phyloP scores from a whole-genome alignment of 2,888 invertebrate species.

The Lamellibrachia columna region DNA sequence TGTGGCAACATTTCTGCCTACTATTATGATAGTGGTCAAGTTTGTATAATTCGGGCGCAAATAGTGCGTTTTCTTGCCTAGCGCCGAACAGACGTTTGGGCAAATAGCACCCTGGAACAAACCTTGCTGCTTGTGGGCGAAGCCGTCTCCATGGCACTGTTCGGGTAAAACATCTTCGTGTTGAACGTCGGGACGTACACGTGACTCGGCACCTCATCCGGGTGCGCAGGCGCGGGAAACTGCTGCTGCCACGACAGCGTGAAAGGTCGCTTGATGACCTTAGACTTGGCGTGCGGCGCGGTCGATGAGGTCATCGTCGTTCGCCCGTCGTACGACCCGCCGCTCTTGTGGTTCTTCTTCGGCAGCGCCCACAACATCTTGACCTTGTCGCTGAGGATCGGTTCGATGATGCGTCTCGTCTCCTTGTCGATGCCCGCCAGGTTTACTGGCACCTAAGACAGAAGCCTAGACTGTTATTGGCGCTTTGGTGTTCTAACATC shows the following conservation, averaged over 20 bases:
- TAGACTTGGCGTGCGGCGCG: not conserved
- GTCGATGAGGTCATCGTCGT: not conserved
- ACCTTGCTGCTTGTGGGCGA: not conserved
- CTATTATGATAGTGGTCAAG: too few relatives aligned
- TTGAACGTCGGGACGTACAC: constrained; percentile 6
- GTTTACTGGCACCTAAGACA: not conserved
- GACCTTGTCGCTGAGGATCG: not conserved
- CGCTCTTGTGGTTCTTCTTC: not conserved
- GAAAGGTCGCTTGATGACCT: not conserved
- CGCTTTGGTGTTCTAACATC: too few relatives aligned
- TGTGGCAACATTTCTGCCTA: too few relatives aligned
- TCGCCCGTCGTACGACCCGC: not conserved
- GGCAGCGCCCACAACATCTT: not conserved
- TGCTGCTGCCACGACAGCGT: not conserved
- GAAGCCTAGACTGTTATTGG: too few relatives aligned
- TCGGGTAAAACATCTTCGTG: constrained; percentile 7
- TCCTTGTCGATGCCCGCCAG: constrained; percentile 16
- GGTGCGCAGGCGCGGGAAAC: constrained; percentile 16
- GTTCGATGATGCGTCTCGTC: not conserved
- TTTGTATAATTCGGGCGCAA: not conserved
- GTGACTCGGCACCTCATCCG: not conserved
- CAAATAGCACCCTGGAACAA: not conserved
- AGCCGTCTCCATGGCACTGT: not conserved
- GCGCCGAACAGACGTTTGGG: not conserved
- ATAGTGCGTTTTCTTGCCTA: not conserved